Percentiles rank a stretch among this genome's conserved stretches.
These are phyloP conservation scores for Calyptommatus sinebrachiatus DNA, from an alignment of 2,113 vertebrate species.

Conservation along the genomic window DNA sequence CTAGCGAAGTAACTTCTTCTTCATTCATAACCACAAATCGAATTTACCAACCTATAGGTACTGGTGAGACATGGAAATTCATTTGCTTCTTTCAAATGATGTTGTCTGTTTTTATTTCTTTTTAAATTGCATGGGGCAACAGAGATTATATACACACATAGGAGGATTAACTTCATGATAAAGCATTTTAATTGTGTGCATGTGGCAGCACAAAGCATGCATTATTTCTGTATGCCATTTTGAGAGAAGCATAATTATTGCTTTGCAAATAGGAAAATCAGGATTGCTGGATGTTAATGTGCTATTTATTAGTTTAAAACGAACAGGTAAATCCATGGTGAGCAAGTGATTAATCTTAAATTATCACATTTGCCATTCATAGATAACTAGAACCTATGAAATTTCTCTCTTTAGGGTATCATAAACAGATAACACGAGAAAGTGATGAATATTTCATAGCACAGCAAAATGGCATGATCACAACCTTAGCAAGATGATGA, in stretches of 20 bases:
- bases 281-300: slow-evolving; percentile 14
- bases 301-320: slow-evolving; percentile 29
- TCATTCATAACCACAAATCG: background rate
- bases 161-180: slow-evolving; percentile 13
- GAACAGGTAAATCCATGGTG: slow-evolving; percentile 34
- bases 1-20: background rate
- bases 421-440: slow-evolving; percentile 3
- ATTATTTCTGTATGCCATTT: background rate
- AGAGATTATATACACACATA: background rate
- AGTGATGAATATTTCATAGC: slow-evolving; percentile 10
- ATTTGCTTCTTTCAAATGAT: background rate
- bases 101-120: slow-evolving; percentile 19
- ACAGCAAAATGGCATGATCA: background rate
- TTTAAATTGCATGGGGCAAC: background rate
- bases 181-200: background rate
- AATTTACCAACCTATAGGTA: background rate
- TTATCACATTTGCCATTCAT: slow-evolving; percentile 28
- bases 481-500: background rate
- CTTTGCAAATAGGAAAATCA: slow-evolving; percentile 11
- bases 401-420: background rate
- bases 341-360: slow-evolving; percentile 24
- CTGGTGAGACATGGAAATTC: background rate
- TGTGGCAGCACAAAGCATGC: background rate
- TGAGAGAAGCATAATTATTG: background rate
- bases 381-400: background rate